Conservation (phyloP, 2,797 vertebrate species). For the Microctenopoma stevenorrisi region DNA sequence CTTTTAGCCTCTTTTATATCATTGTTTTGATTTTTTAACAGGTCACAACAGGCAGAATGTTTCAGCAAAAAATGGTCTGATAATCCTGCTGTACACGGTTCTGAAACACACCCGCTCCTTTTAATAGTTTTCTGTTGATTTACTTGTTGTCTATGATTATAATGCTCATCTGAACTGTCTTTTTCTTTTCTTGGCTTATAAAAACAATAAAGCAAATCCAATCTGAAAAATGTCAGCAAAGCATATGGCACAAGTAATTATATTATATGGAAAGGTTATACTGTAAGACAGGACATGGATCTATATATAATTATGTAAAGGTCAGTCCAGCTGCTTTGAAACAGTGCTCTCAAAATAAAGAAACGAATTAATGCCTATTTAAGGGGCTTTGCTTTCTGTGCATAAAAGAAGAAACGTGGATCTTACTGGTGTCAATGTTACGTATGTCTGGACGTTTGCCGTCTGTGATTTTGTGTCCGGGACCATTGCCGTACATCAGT, state of each 20-base stretch:
- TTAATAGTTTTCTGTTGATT: conserved; percentile 1
- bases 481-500: conserved; percentile 84
- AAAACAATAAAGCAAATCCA: conserved; percentile 11
- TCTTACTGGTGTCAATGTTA: conserved; percentile 81
- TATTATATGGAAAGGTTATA: conserved; percentile 36
- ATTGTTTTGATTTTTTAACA: not conserved
- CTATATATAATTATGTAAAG: conserved; percentile 28
- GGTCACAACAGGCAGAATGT: not conserved
- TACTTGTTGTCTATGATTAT: not conserved
- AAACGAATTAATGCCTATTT: not conserved
- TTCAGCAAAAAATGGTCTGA: not conserved
- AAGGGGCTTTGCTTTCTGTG: not conserved
- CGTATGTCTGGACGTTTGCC: conserved; percentile 79
- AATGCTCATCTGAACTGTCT: not conserved
- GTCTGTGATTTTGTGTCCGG: conserved; percentile 74
- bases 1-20: no score
- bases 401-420: not conserved
- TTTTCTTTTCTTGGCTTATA: conserved; percentile 2
- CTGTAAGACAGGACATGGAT: not conserved
- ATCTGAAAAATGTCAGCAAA: conserved; percentile 29
- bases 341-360: not conserved
- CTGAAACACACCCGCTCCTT: not conserved
- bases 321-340: conserved; percentile 8
- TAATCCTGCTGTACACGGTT: no score
- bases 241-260: conserved; percentile 13